phyloP scores from a whole-genome alignment of 2,888 invertebrate genomes.

The Cephus rjabovi region DNA sequence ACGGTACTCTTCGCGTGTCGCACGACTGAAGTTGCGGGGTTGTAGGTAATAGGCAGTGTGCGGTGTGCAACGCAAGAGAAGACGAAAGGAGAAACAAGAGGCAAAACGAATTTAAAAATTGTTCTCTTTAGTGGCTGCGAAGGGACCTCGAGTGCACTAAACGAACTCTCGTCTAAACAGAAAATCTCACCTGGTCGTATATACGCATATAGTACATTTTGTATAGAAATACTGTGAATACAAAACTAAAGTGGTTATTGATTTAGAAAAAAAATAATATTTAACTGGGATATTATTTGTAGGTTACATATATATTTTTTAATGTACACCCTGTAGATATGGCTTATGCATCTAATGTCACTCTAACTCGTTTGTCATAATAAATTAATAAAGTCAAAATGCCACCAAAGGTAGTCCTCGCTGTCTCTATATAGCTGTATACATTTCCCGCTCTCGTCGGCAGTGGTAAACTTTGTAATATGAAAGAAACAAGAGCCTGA shows the following conservation, averaged over 20 bases:
- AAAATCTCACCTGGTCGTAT: not conserved
- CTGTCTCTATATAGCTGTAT: not conserved
- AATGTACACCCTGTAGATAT: not conserved
- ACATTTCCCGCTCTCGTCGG: not conserved
- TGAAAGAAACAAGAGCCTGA: not conserved
- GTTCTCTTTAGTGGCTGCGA: not conserved
- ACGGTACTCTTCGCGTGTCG: not conserved
- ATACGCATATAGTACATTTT: constrained; percentile 6
- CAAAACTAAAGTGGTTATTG: too few species aligned
- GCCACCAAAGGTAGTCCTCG: not conserved
- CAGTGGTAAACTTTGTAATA: not conserved
- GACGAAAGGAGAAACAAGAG: not conserved
- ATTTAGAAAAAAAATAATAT: too few species aligned
- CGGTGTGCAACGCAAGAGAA: not conserved
- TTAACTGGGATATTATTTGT: too few species aligned
- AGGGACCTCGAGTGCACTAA: not conserved
- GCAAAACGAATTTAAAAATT: not conserved
- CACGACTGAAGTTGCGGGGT: not conserved
- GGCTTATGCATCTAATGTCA: not conserved
- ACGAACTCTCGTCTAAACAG: not conserved
- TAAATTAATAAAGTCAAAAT: not conserved
- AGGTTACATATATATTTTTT: not conserved
- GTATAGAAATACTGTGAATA: constrained; percentile 2
- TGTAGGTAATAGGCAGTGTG: not conserved
- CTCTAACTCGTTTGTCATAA: not conserved